Evolutionary conservation across 2,113 vertebrate species (phyloP).

Genomic region (Isichthys henryi): DNA sequence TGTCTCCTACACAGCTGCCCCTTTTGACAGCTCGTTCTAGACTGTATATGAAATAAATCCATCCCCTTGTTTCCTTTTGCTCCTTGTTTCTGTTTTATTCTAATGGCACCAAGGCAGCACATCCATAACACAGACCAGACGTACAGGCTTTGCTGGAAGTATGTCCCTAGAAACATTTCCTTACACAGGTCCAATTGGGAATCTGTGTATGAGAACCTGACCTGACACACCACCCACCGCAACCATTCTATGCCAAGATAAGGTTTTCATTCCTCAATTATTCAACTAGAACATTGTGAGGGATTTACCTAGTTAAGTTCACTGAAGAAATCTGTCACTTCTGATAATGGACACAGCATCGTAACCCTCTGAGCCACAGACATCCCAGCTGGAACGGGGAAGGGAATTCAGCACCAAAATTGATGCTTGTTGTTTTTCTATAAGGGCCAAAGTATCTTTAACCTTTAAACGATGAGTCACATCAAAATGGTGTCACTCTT

Average conservation of each 20-base stretch:
- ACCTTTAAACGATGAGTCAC: not conserved
- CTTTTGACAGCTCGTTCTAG: not conserved
- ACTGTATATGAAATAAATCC: not conserved
- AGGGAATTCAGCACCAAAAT: not conserved
- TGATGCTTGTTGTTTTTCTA: not conserved
- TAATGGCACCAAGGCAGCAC: not conserved
- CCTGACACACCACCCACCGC: not conserved
- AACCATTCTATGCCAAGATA: not conserved
- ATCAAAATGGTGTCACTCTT: not conserved
- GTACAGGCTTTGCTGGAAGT: not conserved
- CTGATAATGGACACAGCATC: not conserved
- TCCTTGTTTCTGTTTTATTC: not conserved
- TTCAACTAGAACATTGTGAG: not conserved
- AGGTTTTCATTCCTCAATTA: not conserved
- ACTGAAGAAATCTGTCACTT: no score
- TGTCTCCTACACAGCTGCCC: not conserved
- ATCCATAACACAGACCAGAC: not conserved
- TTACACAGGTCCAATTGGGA: not conserved
- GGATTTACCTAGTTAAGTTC: no score
- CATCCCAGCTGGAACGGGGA: not conserved
- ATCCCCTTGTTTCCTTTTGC: not conserved
- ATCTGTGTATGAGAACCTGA: not conserved
- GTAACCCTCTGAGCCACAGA: not conserved
- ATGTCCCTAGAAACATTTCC: not conserved
- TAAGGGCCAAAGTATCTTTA: not conserved